These are phyloP conservation scores for Drosophila multiciliata DNA, from an alignment of 2,888 invertebrate genomes.

Conservation along the genomic window DNA sequence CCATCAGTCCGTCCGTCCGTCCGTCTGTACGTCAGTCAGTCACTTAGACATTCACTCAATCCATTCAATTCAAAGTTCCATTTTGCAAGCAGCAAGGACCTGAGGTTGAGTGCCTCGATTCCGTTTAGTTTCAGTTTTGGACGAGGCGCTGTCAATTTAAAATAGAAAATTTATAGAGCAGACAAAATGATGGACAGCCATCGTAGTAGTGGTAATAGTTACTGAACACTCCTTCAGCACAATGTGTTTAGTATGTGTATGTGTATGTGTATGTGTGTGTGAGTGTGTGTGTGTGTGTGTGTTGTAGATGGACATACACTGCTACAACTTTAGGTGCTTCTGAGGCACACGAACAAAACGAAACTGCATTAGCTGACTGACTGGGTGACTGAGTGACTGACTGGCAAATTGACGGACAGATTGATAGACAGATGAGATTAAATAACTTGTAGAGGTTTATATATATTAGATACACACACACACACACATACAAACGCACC, in stretches of 20 bases:
- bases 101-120: conserved; percentile 71
- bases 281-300: conserved; percentile 17
- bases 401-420: conserved; percentile 85
- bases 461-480: conserved; percentile 42
- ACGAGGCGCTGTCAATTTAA: conserved; percentile 84
- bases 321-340: conserved; percentile 41
- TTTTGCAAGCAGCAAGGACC: conserved; percentile 45
- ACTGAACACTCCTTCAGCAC: conserved; percentile 46
- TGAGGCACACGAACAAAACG: conserved; percentile 35
- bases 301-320: conserved; percentile 47
- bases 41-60: conserved; percentile 62
- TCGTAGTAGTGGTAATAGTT: conserved; percentile 54
- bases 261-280: conserved; percentile 18
- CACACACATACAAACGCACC: conserved; percentile 16
- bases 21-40: conserved; percentile 39
- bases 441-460: conserved; percentile 83
- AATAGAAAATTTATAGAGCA: conserved; percentile 84
- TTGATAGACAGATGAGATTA: conserved; percentile 85
- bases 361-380: conserved; percentile 43
- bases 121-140: conserved; percentile 80
- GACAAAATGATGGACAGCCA: conserved; percentile 84
- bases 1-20: conserved; percentile 16
- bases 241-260: conserved; percentile 32
- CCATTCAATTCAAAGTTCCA: conserved; percentile 56
- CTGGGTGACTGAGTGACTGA: conserved; percentile 39